These are phyloP conservation scores for Cinclus cinclus DNA, from an alignment of 2,113 vertebrate species.

Conservation along the genomic window DNA sequence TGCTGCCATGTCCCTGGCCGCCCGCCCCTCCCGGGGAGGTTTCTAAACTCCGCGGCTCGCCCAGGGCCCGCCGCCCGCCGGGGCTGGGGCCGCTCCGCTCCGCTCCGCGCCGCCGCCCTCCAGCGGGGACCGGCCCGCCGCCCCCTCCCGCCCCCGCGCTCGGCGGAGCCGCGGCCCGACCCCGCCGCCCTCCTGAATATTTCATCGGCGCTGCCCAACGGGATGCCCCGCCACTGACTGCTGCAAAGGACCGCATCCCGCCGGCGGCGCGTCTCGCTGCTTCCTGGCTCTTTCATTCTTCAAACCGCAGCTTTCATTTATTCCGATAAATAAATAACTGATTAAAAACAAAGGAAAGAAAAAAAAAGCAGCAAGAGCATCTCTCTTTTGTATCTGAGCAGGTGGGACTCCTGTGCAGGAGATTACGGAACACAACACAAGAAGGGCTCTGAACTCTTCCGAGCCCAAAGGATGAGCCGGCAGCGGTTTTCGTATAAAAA, in stretches of 20 bases:
- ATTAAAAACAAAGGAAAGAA: neutral
- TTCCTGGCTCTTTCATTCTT: constrained; percentile 1
- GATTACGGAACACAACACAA: neutral
- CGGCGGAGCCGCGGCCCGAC: too few species aligned
- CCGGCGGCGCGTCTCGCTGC: neutral
- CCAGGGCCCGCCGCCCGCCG: neutral
- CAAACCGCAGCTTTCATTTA: neutral
- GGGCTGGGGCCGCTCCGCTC: neutral
- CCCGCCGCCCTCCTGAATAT: constrained; percentile 33
- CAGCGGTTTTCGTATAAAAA: constrained; percentile 26
- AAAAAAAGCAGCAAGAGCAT: neutral
- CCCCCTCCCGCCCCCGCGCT: too few species aligned
- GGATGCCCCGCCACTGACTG: constrained; percentile 41
- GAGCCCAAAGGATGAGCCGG: neutral
- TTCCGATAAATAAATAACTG: constrained; percentile 17
- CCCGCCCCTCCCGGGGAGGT: constrained; percentile 10
- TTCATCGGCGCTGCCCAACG: constrained; percentile 50
- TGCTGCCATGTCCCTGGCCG: neutral
- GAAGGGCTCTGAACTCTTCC: neutral
- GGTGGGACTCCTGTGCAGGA: neutral
- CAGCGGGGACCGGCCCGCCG: too few species aligned
- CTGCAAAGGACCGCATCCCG: neutral
- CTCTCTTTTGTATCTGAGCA: neutral
- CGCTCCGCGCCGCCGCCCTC: too few species aligned
- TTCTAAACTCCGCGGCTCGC: constrained; percentile 20